Conservation (phyloP, 2,113 vertebrate species). For the Festucalex cinctus region DNA sequence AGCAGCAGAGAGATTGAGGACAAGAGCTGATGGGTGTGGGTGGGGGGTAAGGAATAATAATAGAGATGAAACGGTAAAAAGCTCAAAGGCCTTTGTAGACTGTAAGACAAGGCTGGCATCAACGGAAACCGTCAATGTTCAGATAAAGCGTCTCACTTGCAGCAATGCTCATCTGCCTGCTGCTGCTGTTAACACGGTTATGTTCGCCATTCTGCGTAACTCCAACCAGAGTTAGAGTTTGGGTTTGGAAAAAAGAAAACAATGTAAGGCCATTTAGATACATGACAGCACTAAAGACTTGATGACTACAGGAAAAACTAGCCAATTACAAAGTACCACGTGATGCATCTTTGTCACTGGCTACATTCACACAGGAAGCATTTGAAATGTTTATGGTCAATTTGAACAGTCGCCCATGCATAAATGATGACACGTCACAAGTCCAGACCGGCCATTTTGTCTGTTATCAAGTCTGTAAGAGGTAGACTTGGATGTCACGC, state of each 20-base stretch:
- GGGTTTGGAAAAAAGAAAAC: not conserved
- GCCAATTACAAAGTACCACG: not conserved
- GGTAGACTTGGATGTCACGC: not conserved
- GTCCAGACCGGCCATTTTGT: not conserved
- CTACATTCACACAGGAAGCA: not conserved
- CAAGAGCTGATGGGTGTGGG: constrained; percentile 3
- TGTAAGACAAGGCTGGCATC: not conserved
- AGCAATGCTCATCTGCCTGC: not conserved
- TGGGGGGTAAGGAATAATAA: constrained; percentile 6
- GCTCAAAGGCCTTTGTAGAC: not conserved
- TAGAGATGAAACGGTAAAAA: not conserved
- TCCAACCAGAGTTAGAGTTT: not conserved
- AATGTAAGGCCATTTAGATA: not conserved
- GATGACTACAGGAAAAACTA: not conserved
- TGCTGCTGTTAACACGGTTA: not conserved
- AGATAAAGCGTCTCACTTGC: not conserved
- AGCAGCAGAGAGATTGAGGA: constrained; percentile 1
- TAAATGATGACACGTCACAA: not conserved
- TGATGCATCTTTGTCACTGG: not conserved
- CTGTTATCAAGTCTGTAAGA: not conserved
- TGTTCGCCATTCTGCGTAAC: not conserved
- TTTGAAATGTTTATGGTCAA: not conserved
- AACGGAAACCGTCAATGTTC: not conserved
- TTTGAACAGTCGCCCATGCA: not conserved
- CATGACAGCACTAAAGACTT: not conserved